Percentiles rank a stretch among this genome's conserved stretches.
Evolutionary conservation across 2,797 vertebrate genomes (phyloP).

Genomic region (Allochrocebus solatus): DNA sequence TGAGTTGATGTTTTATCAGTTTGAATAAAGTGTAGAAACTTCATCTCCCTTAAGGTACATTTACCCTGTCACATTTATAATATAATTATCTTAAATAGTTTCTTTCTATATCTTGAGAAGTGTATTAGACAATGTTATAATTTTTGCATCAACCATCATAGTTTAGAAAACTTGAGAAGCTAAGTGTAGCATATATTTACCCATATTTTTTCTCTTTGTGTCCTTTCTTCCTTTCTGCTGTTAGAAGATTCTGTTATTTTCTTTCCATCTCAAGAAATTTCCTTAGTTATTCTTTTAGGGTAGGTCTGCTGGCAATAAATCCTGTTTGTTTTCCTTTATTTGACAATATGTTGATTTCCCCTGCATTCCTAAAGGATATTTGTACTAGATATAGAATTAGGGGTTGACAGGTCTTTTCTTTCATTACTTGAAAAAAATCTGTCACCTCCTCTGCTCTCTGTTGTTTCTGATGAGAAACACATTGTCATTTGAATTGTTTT

Average conservation of each 20-base stretch:
- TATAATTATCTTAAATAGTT: background rate
- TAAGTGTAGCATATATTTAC: background rate
- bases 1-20: background rate
- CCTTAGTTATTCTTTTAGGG: background rate
- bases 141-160: too few relatives aligned
- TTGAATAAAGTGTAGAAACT: background rate
- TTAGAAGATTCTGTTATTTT: background rate
- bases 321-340: background rate
- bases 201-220: background rate
- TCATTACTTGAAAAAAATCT: background rate
- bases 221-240: background rate
- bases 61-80: background rate
- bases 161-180: background rate
- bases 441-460: background rate
- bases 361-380: background rate
- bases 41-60: background rate
- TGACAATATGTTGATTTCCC: background rate
- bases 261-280: background rate
- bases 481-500: background rate
- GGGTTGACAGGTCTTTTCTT: background rate
- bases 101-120: background rate
- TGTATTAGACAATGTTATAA: background rate
- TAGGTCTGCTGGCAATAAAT: background rate
- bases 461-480: background rate
- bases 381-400: background rate